Conservation (phyloP, 2,797 vertebrate genomes). For the Miichthys miiuy region DNA sequence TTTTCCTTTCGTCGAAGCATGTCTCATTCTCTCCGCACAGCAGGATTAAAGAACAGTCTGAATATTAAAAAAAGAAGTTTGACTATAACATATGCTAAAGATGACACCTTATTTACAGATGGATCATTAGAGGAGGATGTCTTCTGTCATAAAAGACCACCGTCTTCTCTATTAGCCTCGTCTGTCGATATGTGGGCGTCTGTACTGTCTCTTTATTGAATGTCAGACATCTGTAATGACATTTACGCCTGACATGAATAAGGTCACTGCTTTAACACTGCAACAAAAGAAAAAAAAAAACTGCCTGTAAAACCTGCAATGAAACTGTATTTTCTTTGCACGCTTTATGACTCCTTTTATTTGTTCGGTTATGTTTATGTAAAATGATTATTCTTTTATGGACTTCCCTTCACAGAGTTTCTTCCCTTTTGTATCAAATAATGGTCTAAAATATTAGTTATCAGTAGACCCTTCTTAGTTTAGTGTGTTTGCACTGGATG, state of each 20-base stretch:
- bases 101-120: constrained; percentile 3
- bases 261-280: not conserved
- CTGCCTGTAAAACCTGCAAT: not conserved
- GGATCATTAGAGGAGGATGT: constrained; percentile 1
- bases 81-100: not conserved
- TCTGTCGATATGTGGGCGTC: constrained; percentile 1
- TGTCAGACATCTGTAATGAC: constrained; percentile 31
- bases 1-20: not conserved
- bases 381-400: not conserved
- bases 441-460: not conserved
- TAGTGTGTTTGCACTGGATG: not conserved
- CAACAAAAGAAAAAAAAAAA: not conserved
- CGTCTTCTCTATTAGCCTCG: not conserved
- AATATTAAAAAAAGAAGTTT: constrained; percentile 5
- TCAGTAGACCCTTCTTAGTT: too few species aligned
- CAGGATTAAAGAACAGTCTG: not conserved
- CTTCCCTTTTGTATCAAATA: not conserved
- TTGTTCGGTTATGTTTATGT: not conserved
- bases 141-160: not conserved
- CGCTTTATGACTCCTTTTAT: not conserved
- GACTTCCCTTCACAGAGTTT: not conserved
- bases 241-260: constrained; percentile 24
- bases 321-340: not conserved
- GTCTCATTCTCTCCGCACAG: not conserved
- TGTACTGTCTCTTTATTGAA: constrained; percentile 28